phyloP scores from a whole-genome alignment of 2,888 invertebrate species.

The Machimus rusticus region DNA sequence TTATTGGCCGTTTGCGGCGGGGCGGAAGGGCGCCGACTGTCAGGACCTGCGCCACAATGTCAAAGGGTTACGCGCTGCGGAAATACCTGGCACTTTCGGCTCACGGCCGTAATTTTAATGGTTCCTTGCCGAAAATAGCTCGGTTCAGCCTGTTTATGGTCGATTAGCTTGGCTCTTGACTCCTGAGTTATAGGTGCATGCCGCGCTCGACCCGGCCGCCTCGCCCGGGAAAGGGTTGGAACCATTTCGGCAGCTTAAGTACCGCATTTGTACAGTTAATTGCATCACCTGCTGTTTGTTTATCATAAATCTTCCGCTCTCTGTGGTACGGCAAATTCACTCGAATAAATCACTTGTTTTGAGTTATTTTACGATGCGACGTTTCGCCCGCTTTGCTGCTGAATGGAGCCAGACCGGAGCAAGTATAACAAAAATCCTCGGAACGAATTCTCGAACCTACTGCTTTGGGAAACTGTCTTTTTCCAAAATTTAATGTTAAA shows the following conservation, averaged over 20 bases:
- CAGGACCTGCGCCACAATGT: background rate
- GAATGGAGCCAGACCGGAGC: background rate
- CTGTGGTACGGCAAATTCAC: background rate
- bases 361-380: background rate
- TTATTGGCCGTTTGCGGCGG: conserved; percentile 3
- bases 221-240: background rate
- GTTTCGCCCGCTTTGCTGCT: background rate
- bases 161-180: conserved; percentile 17
- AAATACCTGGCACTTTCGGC: background rate
- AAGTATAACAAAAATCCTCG: background rate
- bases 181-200: conserved; percentile 4
- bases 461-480: background rate
- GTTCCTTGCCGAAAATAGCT: conserved; percentile 13
- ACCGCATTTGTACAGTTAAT: conserved; percentile 29
- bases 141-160: conserved; percentile 13
- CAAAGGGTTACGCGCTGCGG: background rate
- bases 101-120: conserved; percentile 17
- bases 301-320: conserved; percentile 20
- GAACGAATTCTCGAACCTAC: background rate
- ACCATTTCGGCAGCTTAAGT: conserved; percentile 1
- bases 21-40: background rate
- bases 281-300: conserved; percentile 38
- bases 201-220: background rate
- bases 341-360: conserved; percentile 2
- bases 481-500: background rate